Base-by-base conservation (phyloP, 2,888 invertebrate genomes). In the Volucella zonaria region DNA sequence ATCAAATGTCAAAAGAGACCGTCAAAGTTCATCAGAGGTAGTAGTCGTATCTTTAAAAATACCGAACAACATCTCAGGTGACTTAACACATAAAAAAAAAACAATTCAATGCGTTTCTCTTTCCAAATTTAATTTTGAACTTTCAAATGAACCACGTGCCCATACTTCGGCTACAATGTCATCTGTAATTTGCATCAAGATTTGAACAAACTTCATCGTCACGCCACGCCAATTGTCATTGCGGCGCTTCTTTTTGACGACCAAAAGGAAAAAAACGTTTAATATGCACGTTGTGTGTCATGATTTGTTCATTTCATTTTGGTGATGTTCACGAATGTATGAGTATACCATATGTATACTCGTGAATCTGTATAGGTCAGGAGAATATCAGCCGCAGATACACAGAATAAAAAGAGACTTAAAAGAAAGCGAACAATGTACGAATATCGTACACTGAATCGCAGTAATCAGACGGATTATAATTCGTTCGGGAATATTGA, bases 51-150 rank as follows among this genome's bases (percentile, higher is more conserved):
- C 18, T 56, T 75, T 9, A 14, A 51, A 59, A 51, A 49, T 51
- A 42, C 23, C 15, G 45, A 23, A 67, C 52, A 23, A 59, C 67
- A 67, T 15, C 38, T 43, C 2, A n/a, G 49, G 18, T 56, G 40
- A 49, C 15, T 8, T 75, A 31, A 31, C 31, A 31, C 31, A 31
- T 51, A 67, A 67, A 66, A 67, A 67, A 66, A 47, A 59, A 45
- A 51, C 67, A 68, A 67, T 68, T 76, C 52, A 76, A 61, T 75
- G 40, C 67, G 64, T 56, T 52, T 76, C 45, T 68, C 59, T 68
- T 58, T 61, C 15, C 11, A 12, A 52, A 45, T 59, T 61, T 52
- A 10, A 68, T 59, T 49, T 68, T 68, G 45, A 67, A 52, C 59
- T 75, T 67, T 49, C 23, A 51, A 75, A 75, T 75, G 23, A 67